A percentile compares a stretch with the other conserved stretches of the same genome.
Conservation (phyloP, 2,113 vertebrate genomes). For the Gallinago jamesoni region DNA sequence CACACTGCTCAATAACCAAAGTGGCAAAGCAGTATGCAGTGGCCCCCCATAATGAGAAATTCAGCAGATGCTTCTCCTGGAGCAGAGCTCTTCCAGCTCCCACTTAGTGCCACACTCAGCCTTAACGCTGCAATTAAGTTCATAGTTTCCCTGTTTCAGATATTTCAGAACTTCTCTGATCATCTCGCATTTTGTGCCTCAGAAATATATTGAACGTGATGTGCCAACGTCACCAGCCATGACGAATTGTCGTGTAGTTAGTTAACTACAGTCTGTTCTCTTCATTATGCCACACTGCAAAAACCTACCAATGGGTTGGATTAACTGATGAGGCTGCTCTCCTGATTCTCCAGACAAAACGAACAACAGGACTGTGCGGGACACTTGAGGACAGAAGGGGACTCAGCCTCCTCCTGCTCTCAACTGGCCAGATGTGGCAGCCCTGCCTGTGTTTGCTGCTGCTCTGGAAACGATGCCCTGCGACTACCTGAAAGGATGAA, state of each 20-base stretch:
- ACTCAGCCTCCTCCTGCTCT: background rate
- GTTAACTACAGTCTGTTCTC: background rate
- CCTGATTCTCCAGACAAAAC: background rate
- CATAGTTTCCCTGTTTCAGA: background rate
- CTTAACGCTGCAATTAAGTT: background rate
- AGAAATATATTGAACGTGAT: background rate
- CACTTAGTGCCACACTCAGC: background rate
- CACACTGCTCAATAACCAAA: fast-evolving
- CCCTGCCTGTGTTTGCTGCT: background rate
- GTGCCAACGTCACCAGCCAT: background rate
- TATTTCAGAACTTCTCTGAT: background rate
- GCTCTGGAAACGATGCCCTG: background rate
- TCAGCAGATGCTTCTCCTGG: background rate
- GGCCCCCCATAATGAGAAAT: background rate
- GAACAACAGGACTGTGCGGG: background rate
- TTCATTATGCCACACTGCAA: background rate
- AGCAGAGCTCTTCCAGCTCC: background rate
- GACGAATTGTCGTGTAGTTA: background rate
- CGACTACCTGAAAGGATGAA: background rate
- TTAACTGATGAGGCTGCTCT: background rate
- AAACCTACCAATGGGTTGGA: background rate
- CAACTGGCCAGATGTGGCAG: background rate
- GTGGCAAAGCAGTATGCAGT: background rate
- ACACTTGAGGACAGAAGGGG: background rate
- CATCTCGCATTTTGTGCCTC: background rate